Conservation (phyloP, 2,888 invertebrate genomes). For the Cantharis rufa region DNA sequence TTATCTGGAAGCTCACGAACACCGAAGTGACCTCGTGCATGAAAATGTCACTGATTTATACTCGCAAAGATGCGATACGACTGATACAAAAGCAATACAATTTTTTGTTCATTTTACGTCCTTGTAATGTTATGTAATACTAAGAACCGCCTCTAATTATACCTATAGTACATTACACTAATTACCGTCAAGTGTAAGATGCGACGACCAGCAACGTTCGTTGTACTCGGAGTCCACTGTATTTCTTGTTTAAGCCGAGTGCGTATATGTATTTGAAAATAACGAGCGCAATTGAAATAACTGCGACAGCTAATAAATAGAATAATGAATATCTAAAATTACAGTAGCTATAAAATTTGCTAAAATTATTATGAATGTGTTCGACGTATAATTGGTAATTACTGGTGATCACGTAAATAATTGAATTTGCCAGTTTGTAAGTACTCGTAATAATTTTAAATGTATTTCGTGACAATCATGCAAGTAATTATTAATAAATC, state of each 20-base stretch:
- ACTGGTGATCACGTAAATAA: not conserved
- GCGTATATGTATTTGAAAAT: not conserved
- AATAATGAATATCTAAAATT: not conserved
- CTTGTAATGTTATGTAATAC: not conserved
- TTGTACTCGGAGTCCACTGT: not conserved
- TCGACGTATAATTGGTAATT: not conserved
- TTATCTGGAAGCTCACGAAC: slow-evolving; percentile 48
- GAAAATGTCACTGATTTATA: slow-evolving; percentile 48
- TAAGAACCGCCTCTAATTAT: not conserved
- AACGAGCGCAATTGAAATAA: not conserved
- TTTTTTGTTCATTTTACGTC: slow-evolving; percentile 1
- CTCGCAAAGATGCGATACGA: slow-evolving; percentile 29
- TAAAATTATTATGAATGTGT: not conserved
- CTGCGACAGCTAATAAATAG: not conserved
- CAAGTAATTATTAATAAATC: not conserved
- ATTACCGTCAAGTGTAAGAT: not conserved
- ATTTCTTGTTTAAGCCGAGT: not conserved
- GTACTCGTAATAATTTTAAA: not conserved
- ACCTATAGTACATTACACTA: not conserved
- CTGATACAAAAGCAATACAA: slow-evolving; percentile 7
- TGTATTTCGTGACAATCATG: not conserved
- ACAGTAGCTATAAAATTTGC: not conserved
- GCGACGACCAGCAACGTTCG: not conserved
- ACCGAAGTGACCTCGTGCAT: slow-evolving; percentile 44
- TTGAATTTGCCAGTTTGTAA: not conserved